A percentile compares a stretch with the other conserved stretches of the same genome.
Conservation (phyloP, 1,140 invertebrate species). For the Drosophila obscura region DNA sequence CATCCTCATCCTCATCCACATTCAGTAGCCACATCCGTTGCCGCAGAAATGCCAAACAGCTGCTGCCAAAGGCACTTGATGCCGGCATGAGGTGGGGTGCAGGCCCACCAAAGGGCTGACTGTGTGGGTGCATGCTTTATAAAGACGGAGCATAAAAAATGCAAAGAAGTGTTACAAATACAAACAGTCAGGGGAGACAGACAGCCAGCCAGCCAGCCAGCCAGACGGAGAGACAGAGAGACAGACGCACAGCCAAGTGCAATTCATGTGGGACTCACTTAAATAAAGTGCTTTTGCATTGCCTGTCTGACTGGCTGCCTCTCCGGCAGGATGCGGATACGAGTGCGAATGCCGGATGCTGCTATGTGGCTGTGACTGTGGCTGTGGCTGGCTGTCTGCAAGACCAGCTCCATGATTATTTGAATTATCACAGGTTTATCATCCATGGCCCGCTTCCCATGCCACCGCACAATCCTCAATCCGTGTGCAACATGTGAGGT, state of each 20-base stretch:
- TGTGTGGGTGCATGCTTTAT: constrained; percentile 54
- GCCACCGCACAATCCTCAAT: neutral
- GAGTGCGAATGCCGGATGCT: constrained; percentile 59
- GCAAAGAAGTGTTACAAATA: constrained; percentile 80
- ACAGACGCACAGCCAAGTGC: constrained; percentile 60
- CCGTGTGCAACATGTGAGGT: constrained; percentile 44
- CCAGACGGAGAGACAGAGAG: constrained; percentile 2
- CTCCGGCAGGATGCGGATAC: constrained; percentile 47
- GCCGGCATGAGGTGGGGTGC: constrained; percentile 5
- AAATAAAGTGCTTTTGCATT: constrained; percentile 84
- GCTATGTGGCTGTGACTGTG: constrained; percentile 31
- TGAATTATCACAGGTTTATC: constrained; percentile 73
- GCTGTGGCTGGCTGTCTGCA: constrained; percentile 12
- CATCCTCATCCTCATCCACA: constrained; percentile 2
- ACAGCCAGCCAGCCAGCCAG: constrained; percentile 23
- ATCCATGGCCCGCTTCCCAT: neutral
- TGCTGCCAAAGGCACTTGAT: constrained; percentile 67
- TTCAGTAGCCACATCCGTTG: constrained; percentile 34
- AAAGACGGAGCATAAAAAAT: constrained; percentile 70
- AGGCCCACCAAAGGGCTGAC: constrained; percentile 17
- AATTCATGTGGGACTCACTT: constrained; percentile 83
- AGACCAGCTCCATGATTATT: constrained; percentile 62
- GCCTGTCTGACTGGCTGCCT: constrained; percentile 54
- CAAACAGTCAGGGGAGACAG: constrained; percentile 60
- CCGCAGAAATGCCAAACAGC: constrained; percentile 60